phyloP scores from a whole-genome alignment of 1,140 invertebrate species.

The Drosophila leontia region DNA sequence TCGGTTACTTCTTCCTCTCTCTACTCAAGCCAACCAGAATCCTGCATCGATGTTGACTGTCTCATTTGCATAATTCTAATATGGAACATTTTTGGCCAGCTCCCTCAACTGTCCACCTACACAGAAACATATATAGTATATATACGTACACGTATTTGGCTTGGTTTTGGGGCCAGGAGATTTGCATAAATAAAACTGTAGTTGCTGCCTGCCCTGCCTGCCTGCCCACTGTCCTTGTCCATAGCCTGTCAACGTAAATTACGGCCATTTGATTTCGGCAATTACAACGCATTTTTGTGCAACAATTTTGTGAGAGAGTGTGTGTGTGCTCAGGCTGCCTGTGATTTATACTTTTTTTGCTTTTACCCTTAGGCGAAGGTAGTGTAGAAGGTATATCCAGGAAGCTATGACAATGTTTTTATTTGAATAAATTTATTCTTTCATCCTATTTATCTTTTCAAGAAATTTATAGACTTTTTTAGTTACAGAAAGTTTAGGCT shows the following conservation, averaged over 20 bases:
- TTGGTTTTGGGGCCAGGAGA: constrained; percentile 41
- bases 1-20: too few relatives aligned
- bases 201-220: constrained; percentile 53
- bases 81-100: constrained; percentile 74
- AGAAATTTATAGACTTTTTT: background rate
- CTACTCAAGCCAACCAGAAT: constrained; percentile 6
- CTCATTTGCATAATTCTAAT: constrained; percentile 83
- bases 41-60: constrained; percentile 37
- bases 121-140: background rate
- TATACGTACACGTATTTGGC: constrained; percentile 11
- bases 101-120: constrained; percentile 56
- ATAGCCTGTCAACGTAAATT: constrained; percentile 75
- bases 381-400: background rate
- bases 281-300: constrained; percentile 82
- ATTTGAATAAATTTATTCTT: background rate
- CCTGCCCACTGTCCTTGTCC: constrained; percentile 41
- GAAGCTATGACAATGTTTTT: background rate
- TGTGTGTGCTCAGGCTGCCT: constrained; percentile 4
- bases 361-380: background rate
- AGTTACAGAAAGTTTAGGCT: background rate
- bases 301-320: constrained; percentile 58
- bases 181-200: constrained; percentile 80
- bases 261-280: constrained; percentile 79
- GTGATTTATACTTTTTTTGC: constrained; percentile 48
- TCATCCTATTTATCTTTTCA: background rate